Percentiles rank a stretch among this genome's conserved stretches.
These are phyloP conservation scores for Octodonta nipae DNA, from an alignment of 2,888 invertebrate genomes.

Conservation along the genomic window DNA sequence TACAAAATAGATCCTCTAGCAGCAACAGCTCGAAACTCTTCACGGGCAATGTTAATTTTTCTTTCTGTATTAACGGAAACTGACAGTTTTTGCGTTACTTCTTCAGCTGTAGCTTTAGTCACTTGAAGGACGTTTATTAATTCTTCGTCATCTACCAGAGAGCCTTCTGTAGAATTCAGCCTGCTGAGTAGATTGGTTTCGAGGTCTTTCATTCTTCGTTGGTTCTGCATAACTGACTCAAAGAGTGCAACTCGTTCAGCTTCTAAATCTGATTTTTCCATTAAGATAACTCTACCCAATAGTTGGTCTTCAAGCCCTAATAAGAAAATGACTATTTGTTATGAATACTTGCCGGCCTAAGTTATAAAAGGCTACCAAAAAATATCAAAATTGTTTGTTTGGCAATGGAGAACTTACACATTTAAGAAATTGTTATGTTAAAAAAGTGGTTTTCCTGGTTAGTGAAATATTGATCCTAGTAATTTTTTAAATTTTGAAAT, in stretches of 20 bases:
- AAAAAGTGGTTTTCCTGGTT: too few relatives aligned
- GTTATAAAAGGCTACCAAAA: too few relatives aligned
- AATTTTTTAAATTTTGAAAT: too few relatives aligned
- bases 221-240: conserved; percentile 92
- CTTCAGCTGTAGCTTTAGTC: conserved; percentile 73
- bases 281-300: conserved; percentile 81
- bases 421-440: too few relatives aligned
- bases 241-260: conserved; percentile 84
- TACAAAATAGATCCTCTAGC: conserved; percentile 87
- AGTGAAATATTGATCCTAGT: too few relatives aligned
- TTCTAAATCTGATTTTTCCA: conserved; percentile 92
- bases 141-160: conserved; percentile 90
- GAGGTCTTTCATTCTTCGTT: conserved; percentile 87
- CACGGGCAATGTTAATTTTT: conserved; percentile 84
- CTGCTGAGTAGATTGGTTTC: conserved; percentile 83
- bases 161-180: conserved; percentile 86
- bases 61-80: conserved; percentile 87
- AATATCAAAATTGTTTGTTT: too few relatives aligned
- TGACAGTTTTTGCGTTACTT: conserved; percentile 85
- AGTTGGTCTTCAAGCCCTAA: conserved; percentile 85
- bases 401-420: too few relatives aligned
- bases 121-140: conserved; percentile 78
- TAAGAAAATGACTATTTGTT: background rate
- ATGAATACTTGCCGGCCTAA: too few relatives aligned
- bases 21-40: conserved; percentile 91